phyloP scores from a whole-genome alignment of 1,140 invertebrate species.

The Drosophila persimilis region DNA sequence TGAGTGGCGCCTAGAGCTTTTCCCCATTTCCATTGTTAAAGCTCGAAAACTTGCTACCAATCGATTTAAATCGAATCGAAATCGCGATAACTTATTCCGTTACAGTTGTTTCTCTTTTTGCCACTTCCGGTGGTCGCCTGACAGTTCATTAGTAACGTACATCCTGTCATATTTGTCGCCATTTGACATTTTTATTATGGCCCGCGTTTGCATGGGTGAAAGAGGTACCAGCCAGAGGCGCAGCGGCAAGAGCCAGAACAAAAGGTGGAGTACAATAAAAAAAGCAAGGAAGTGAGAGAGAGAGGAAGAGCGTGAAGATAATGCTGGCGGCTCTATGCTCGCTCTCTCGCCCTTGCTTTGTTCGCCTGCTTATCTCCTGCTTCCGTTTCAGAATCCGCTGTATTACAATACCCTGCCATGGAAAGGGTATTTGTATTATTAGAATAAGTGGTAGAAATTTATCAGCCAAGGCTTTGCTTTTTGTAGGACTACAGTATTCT shows the following conservation, averaged over 20 bases:
- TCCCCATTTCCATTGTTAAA: slow-evolving; percentile 13
- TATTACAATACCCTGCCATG: not conserved
- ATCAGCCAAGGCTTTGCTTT: too few species aligned
- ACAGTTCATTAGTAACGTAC: slow-evolving; percentile 69
- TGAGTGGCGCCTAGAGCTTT: slow-evolving; percentile 7
- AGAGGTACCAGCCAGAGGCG: not conserved
- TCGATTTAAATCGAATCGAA: slow-evolving; percentile 37
- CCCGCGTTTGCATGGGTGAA: slow-evolving; percentile 8
- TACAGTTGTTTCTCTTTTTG: not conserved
- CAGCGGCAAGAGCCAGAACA: slow-evolving; percentile 1
- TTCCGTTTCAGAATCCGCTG: slow-evolving; percentile 3
- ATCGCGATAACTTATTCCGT: slow-evolving; percentile 17
- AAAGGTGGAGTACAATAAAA: slow-evolving; percentile 34
- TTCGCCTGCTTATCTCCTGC: slow-evolving; percentile 16
- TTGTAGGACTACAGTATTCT: too few species aligned
- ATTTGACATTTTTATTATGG: slow-evolving; percentile 69
- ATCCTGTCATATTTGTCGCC: slow-evolving; percentile 66
- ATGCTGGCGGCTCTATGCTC: slow-evolving; percentile 7
- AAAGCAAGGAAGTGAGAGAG: slow-evolving; percentile 16
- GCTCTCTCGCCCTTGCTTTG: slow-evolving; percentile 1
- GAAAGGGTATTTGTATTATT: too few species aligned
- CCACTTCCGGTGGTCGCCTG: slow-evolving; percentile 4
- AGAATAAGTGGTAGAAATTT: too few species aligned
- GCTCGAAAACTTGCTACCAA: slow-evolving; percentile 11
- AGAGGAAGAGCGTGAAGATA: slow-evolving; percentile 4